Conservation (phyloP, 2,888 invertebrate genomes). For the Sarcophaga variegata region DNA sequence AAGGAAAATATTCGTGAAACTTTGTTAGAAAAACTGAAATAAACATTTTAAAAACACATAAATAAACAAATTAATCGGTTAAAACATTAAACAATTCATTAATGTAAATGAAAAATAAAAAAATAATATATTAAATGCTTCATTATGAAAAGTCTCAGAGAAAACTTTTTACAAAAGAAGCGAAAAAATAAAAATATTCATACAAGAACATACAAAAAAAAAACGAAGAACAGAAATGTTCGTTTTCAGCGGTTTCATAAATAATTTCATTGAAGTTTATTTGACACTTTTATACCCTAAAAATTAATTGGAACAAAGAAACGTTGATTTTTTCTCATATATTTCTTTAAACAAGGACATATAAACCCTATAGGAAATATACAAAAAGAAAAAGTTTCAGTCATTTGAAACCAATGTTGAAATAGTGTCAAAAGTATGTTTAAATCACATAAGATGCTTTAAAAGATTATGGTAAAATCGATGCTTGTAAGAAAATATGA, state of each 20-base stretch:
- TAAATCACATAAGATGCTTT: too few relatives aligned
- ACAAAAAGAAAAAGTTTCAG: too few relatives aligned
- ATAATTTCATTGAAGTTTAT: constrained; percentile 65
- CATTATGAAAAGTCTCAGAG: too few relatives aligned
- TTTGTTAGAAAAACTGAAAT: constrained; percentile 39
- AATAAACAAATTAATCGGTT: constrained; percentile 56
- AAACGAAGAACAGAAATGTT: constrained; percentile 4
- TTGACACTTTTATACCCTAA: constrained; percentile 28
- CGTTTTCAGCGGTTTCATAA: constrained; percentile 74
- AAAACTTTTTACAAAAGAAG: not conserved
- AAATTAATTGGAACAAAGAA: not conserved
- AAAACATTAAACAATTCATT: constrained; percentile 39
- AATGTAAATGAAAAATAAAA: constrained; percentile 27
- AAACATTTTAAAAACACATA: constrained; percentile 60
- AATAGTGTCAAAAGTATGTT: too few relatives aligned
- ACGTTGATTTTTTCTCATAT: not conserved
- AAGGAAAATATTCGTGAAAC: constrained; percentile 33
- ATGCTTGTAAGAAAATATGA: too few relatives aligned
- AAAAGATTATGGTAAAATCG: too few relatives aligned
- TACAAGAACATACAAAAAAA: not conserved
- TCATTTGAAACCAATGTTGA: too few relatives aligned
- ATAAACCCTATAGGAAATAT: not conserved
- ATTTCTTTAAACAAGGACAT: not conserved
- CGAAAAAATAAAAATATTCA: not conserved
- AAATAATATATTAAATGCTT: not conserved